phyloP scores from a whole-genome alignment of 1,140 invertebrate genomes.

The Musca domestica region DNA sequence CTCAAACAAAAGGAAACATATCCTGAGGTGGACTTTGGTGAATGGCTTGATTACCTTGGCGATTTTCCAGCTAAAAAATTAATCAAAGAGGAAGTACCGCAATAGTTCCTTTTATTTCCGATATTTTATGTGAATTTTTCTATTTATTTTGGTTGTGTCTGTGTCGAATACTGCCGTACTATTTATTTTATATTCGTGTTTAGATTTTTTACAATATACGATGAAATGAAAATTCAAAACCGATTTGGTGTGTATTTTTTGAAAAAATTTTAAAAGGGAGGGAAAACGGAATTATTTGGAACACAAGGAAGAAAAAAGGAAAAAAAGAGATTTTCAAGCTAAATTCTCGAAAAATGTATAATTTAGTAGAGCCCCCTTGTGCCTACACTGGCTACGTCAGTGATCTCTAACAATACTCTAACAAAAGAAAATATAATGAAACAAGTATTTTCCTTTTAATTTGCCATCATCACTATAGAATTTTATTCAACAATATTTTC shows the following conservation, averaged over 20 bases:
- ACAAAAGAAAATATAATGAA: no score
- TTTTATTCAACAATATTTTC: constrained; percentile 18
- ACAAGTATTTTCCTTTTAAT: not conserved
- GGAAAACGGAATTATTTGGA: no score
- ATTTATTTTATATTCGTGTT: not conserved
- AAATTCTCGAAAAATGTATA: no score
- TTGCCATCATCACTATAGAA: constrained; percentile 18
- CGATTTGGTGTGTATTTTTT: no score
- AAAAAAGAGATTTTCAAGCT: no score
- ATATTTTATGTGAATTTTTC: constrained; percentile 29
- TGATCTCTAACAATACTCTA: no score
- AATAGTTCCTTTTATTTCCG: not conserved
- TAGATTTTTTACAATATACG: no score
- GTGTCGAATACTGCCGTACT: not conserved
- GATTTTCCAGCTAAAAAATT: constrained; percentile 14
- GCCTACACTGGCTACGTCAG: no score
- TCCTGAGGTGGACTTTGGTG: constrained; percentile 24
- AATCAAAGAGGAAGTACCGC: not conserved
- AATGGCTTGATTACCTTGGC: constrained; percentile 18
- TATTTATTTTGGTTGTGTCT: not conserved
- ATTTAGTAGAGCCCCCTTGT: no score
- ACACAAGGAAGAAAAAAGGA: no score
- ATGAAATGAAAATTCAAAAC: no score
- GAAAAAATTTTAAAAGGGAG: no score
- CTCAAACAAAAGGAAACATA: constrained; percentile 21